Evolutionary conservation across 2,113 vertebrate species (phyloP).

Genomic region (Pygoscelis adeliae): DNA sequence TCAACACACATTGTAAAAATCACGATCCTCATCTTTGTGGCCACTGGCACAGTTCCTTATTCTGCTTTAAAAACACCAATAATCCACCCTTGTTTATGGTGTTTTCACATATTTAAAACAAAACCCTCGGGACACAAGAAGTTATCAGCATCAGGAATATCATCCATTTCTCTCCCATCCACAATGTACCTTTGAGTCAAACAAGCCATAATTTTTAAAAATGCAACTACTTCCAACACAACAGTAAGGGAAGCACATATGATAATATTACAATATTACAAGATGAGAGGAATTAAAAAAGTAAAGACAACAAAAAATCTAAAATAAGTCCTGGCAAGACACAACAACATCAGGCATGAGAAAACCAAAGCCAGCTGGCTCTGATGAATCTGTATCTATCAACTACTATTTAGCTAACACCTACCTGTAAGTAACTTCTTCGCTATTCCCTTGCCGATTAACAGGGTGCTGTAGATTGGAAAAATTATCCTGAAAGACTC

Average conservation of each 20-base stretch:
- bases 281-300: not conserved
- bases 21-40: not conserved
- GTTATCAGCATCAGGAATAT: not conserved
- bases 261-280: not conserved
- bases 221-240: not conserved
- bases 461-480: not conserved
- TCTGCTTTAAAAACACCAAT: not conserved
- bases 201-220: not conserved
- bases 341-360: accelerated
- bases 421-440: constrained; percentile 18
- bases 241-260: not conserved
- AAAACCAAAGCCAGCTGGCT: constrained; percentile 27
- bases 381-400: not conserved
- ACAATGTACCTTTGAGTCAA: not conserved
- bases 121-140: not conserved
- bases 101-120: constrained; percentile 1
- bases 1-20: not conserved
- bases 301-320: not conserved
- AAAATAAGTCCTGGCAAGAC: constrained; percentile 1
- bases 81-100: not conserved
- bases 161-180: not conserved
- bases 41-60: constrained; percentile 4
- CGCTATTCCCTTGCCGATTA: not conserved
- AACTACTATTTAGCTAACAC: constrained; percentile 12
- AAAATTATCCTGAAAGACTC: not conserved